These are phyloP conservation scores for Eudyptes chrysolophus DNA, from an alignment of 2,113 vertebrate species.

Conservation along the genomic window DNA sequence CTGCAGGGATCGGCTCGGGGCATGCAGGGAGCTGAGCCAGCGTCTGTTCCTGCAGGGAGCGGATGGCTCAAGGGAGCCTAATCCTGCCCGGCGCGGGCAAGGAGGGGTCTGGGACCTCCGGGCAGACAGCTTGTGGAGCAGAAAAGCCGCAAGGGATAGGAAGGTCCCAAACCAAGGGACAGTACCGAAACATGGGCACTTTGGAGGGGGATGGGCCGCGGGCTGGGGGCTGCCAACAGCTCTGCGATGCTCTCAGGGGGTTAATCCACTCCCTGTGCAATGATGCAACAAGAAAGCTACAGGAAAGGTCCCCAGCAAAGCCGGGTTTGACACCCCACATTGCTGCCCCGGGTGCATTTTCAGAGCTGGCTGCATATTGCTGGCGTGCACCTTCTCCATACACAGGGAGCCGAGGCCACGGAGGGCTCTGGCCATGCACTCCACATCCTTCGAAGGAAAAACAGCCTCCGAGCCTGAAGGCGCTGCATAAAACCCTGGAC, in stretches of 20 bases:
- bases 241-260: fast-evolving
- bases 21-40: not conserved
- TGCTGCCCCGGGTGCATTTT: fast-evolving
- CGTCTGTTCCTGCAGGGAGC: not conserved
- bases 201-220: fast-evolving
- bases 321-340: fast-evolving
- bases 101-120: not conserved
- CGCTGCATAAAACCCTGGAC: not conserved
- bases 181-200: fast-evolving
- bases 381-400: fast-evolving
- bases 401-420: fast-evolving
- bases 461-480: not conserved
- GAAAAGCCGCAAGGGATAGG: fast-evolving
- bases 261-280: not conserved
- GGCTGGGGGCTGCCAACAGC: not conserved
- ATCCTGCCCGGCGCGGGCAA: fast-evolving
- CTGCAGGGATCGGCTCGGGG: not conserved
- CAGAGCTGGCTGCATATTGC: fast-evolving
- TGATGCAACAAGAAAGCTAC: not conserved
- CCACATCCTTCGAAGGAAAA: fast-evolving
- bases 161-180: not conserved
- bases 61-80: not conserved
- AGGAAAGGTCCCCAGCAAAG: not conserved
- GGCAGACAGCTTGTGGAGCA: not conserved
- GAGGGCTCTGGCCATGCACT: not conserved